Base-by-base conservation (phyloP, 2,888 invertebrate genomes). In the Calliphora vomitoria region DNA sequence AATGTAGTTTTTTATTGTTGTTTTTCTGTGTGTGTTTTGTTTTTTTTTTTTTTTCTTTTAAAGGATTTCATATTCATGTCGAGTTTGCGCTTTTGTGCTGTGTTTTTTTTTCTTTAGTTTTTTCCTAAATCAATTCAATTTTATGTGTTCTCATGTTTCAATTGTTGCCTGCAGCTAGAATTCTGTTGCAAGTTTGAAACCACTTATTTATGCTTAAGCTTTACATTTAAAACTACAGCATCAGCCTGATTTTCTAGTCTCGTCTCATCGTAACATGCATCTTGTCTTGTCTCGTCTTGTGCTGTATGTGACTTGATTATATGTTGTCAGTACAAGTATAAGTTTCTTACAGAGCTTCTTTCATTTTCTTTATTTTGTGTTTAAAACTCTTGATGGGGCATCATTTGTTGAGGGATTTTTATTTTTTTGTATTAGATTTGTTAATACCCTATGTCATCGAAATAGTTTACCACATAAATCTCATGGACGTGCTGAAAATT, bases 141-240 rank as follows among this genome's bases (percentile, higher is more conserved):
- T 81, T 72, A 78, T 87, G 69, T 58, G 76, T 84, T 83, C 76
- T 84, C 87, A 87, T 84, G 87, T 87, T 87, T 84, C 87, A 84
- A 81, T 64, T 82, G 81, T 82, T 78, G 87, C 87, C 87, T 84
- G 81, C 81, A 87, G 87, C 81, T 53, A 64, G 84, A 74, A 60
- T 69, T 78, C 62, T 76, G 75, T 76, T 80, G 80, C 83, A 64
- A 76, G 31, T 66, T 58, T 79, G 72, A 87, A 87, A 87, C 83
- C 81, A 72, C 79, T 86, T 86, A 86, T 84, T 87, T 84, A 66
- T 81, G 76, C 76, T 84, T 83, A 53, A 87, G 78, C 76, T 84
- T 87, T 81, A 72, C 81, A 84, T 81, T 78, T 44, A 72, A 81
- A 81, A 84, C 76, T 38, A 69, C 47, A 79, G 41, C 83, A 79